Evolutionary conservation across 2,797 vertebrate species (phyloP), one percentile per base, ranked within the genome.

Genomic region (Sus cebifrons): DNA sequence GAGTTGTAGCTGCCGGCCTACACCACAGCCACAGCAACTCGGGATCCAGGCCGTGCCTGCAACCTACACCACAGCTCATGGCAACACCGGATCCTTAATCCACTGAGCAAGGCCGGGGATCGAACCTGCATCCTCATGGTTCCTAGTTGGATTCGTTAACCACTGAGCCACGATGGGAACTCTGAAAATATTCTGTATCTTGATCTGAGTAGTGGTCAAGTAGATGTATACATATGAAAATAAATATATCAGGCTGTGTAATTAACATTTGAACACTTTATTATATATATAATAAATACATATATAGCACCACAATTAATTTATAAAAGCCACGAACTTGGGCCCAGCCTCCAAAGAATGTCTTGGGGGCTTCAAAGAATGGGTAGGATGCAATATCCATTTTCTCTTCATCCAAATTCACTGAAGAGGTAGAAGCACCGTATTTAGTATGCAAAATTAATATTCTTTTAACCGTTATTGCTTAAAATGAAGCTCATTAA

Each of bases 371-470:
- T 25, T 10, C 10, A 62, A 60, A 60, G 58, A 60, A 60, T 58
- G 25, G 65, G 58, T 32, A 88, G 49, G n/a, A 87, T 20, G 18
- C 25, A 73, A 25, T 62, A 65, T 12, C 44, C 32, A 74, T 74
- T 82, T 64, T 32, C 68, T 67, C 82, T 81, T 64, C 60, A 88
- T 65, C 32, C 44, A 81, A 56, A 58, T 88, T 79, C 32, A 60
- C 58, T 65, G 21, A 49, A 67, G 58, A 83, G 23, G 40, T 29
- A 65, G 58, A 83, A 91, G n/a, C 44, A 54, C 7, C 11, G 25
- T 65, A 44, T 78, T 88, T 82, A 20, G 77, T 74, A 74, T 25
- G 54, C 58, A 94, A 82, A 93, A 82, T 67, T 73, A 82, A 75
- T 60, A 65, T 81, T 88, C 29, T 82, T 89, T 94, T 67, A 60